Conservation (phyloP, 2,113 vertebrate species). For the Hemicordylus capensis region DNA sequence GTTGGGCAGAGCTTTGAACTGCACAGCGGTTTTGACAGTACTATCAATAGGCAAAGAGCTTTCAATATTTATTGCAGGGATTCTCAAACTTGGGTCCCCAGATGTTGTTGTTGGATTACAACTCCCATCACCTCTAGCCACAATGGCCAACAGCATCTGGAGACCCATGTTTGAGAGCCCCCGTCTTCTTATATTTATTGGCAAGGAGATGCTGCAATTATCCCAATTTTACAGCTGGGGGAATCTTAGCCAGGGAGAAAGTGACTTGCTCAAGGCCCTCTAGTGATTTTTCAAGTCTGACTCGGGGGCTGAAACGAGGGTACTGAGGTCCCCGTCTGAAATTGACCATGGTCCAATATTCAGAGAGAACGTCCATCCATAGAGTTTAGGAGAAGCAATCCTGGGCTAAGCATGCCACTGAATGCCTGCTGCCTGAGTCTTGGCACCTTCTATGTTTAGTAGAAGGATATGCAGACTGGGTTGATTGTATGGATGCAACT, state of each 20-base stretch:
- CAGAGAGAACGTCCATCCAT: background rate
- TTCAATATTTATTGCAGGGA: too few species aligned
- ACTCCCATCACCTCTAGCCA: too few species aligned
- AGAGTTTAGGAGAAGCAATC: background rate
- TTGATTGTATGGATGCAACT: background rate
- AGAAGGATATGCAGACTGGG: background rate
- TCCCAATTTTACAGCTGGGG: background rate
- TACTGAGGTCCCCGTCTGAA: too few species aligned
- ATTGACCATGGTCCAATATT: background rate
- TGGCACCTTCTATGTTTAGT: background rate
- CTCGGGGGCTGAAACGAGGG: too few species aligned
- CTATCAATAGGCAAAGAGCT: background rate
- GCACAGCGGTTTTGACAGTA: background rate
- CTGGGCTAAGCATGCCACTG: background rate
- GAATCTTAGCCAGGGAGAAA: too few species aligned
- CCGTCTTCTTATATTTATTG: too few species aligned
- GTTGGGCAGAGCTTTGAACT: background rate
- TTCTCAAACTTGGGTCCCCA: too few species aligned
- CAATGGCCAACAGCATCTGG: too few species aligned
- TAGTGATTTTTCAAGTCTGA: too few species aligned
- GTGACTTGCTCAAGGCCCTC: too few species aligned
- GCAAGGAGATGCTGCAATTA: background rate
- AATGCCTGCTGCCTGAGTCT: background rate
- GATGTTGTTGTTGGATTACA: too few species aligned
- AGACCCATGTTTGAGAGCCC: too few species aligned